Percentiles rank a stretch among this genome's conserved stretches.
Evolutionary conservation across 2,113 vertebrate genomes (phyloP).

Genomic region (Notarius lentiginosus): DNA sequence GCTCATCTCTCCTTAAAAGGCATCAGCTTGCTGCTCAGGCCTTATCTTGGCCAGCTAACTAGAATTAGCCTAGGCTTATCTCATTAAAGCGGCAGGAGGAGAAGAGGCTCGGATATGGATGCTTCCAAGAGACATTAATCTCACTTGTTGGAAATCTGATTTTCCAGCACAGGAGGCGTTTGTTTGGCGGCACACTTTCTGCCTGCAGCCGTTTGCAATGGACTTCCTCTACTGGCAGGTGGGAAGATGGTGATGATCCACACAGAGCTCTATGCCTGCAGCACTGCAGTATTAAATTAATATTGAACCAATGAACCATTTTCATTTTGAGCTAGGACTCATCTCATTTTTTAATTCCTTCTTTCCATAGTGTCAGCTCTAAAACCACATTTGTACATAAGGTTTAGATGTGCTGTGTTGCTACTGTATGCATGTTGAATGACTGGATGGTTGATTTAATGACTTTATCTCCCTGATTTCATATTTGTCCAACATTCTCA

Average conservation of each 20-base stretch:
- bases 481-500: constrained; percentile 65
- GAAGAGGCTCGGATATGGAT: constrained; percentile 44
- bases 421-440: constrained; percentile 61
- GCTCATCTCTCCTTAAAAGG: constrained; percentile 68
- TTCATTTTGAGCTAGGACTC: constrained; percentile 44
- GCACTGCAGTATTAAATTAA: constrained; percentile 64
- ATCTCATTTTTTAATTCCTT: neutral
- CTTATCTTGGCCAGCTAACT: constrained; percentile 58
- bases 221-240: constrained; percentile 57
- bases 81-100: constrained; percentile 49
- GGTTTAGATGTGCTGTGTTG: constrained; percentile 59
- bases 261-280: constrained; percentile 57
- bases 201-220: constrained; percentile 57
- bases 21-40: constrained; percentile 52
- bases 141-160: constrained; percentile 61
- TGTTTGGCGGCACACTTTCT: constrained; percentile 31
- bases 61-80: constrained; percentile 57
- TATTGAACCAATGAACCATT: constrained; percentile 56
- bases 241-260: constrained; percentile 61
- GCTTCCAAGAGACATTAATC: constrained; percentile 70
- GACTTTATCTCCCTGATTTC: constrained; percentile 66
- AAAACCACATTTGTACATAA: constrained; percentile 10
- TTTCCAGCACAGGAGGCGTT: constrained; percentile 39
- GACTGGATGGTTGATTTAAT: constrained; percentile 64
- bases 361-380: neutral